Conservation (phyloP, 2,888 invertebrate species). For the Xiphydria camelus region DNA sequence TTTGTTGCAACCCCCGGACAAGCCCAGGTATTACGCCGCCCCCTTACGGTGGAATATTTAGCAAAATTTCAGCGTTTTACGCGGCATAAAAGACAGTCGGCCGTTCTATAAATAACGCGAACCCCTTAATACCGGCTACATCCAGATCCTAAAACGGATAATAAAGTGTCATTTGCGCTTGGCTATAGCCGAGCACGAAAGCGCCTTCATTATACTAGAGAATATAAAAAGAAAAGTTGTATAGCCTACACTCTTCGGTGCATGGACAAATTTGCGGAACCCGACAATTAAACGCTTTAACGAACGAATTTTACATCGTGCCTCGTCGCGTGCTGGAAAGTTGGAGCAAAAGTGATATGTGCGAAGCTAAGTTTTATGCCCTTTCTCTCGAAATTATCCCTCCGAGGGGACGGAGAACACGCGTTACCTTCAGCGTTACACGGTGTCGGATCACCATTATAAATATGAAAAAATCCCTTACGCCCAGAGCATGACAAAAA, state of each 20-base stretch:
- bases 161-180: slow-evolving; percentile 14
- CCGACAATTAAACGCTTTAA: too few species aligned
- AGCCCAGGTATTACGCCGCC: slow-evolving; percentile 19
- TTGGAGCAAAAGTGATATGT: too few species aligned
- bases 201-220: too few species aligned
- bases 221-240: too few species aligned
- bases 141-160: slow-evolving; percentile 8
- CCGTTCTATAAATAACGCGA: slow-evolving; percentile 13
- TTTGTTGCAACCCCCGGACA: slow-evolving; percentile 32
- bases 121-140: slow-evolving; percentile 8
- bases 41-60: slow-evolving; percentile 26
- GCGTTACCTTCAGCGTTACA: not conserved
- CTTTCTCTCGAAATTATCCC: too few species aligned
- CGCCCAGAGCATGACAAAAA: not conserved
- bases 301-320: slow-evolving; percentile 15
- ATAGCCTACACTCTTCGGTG: too few species aligned
- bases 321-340: too few species aligned
- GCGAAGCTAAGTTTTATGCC: too few species aligned
- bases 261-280: too few species aligned
- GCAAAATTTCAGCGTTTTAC: slow-evolving; percentile 14
- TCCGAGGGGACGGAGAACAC: slow-evolving; percentile 1
- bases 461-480: slow-evolving; percentile 6
- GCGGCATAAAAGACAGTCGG: slow-evolving; percentile 16
- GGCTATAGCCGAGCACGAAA: too few species aligned
- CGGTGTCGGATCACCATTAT: slow-evolving; percentile 1